Evolutionary conservation across 2,113 vertebrate genomes (phyloP), one percentile per base, ranked within the genome.

Genomic region (Lagenorhynchus albirostris): DNA sequence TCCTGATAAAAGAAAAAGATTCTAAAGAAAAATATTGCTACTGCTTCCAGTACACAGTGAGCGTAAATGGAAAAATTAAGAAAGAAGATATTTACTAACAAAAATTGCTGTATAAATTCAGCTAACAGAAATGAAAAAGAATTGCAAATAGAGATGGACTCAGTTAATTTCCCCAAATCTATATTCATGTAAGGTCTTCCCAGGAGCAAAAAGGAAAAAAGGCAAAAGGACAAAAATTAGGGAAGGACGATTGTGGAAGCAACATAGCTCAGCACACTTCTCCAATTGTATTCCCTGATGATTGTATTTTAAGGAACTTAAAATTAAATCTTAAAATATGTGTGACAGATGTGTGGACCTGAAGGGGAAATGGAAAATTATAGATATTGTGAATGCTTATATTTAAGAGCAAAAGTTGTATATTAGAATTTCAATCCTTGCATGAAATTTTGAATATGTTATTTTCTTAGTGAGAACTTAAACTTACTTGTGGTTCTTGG

Each of bases 181-280:
- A 65, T 97, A 89, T 93, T 82, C 86, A 97, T 97, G 73, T 98
- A 92, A 97, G 86, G 84, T 97, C 95, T 97, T 97, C 58, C 89
- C 74, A 97, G 96, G 96, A 98, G 96, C 96, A 97, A 97, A 98
- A 88, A 87, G 83, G 85, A 97, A 96, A 73, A 88, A 95, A 91
- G 21, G 86, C 55, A 96, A 97, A 95, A 44, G 33, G 86, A 96
- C 84, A 70, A 90, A 74, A 68, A 67, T 8, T 63, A 85, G 26
- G 67, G 25, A 91, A 87, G n/a, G 63, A 90, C 3, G 36, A 26
- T 50, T 96, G 17, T 67, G 36, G 23, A 84, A 71, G 4, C 74
- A 23, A 67, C 44, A 33, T 31, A 76, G n/a, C 41, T 23, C 53
- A 20, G 41, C 2, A 38, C 9, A 63, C 5, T 76, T 95, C 33